phyloP scores from a whole-genome alignment of 2,888 invertebrate species.

The Parnassius apollo region DNA sequence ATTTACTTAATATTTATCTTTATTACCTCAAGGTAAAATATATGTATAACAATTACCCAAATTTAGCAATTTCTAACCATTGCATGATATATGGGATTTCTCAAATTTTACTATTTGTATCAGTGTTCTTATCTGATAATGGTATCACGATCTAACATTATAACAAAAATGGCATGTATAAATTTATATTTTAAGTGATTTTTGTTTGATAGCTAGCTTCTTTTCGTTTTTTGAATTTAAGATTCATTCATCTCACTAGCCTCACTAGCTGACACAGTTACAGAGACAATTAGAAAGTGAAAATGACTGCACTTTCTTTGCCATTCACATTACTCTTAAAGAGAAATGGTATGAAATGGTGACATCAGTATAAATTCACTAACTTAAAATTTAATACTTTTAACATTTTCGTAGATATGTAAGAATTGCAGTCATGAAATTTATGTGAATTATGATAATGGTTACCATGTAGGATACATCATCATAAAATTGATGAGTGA shows the following conservation, averaged over 20 bases:
- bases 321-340: not conserved
- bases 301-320: conserved; percentile 20
- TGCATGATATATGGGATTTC: not conserved
- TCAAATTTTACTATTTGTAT: conserved; percentile 13
- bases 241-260: not conserved
- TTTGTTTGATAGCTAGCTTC: not conserved
- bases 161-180: not conserved
- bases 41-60: not conserved
- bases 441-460: too few relatives aligned
- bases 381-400: too few relatives aligned
- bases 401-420: too few relatives aligned
- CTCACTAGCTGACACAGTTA: conserved; percentile 9
- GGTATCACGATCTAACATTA: not conserved
- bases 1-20: conserved; percentile 8
- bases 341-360: conserved; percentile 4
- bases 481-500: too few relatives aligned
- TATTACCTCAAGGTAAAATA: conserved; percentile 1
- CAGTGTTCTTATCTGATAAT: conserved; percentile 25
- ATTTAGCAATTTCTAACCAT: not conserved
- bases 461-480: too few relatives aligned
- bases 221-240: not conserved
- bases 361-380: not conserved
- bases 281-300: conserved; percentile 22
- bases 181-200: not conserved
- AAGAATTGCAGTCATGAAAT: too few relatives aligned